Evolutionary conservation across 2,797 vertebrate species (phyloP).

Genomic region (Stomatorhinus walkeri): DNA sequence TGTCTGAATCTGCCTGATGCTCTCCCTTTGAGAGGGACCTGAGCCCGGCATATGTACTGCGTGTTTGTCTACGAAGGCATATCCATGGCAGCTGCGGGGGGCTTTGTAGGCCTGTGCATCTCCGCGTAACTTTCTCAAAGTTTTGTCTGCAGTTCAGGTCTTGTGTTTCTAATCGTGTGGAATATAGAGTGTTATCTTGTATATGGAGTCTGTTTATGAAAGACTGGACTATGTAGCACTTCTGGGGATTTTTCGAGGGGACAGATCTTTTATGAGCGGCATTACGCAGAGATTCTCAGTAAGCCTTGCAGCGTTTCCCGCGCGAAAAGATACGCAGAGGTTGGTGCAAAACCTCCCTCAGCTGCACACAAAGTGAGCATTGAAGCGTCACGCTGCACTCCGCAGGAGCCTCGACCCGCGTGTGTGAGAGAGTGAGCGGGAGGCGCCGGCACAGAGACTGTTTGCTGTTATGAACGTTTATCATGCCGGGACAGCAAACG

Average conservation of each 20-base stretch:
- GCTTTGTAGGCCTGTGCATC: background rate
- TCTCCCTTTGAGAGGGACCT: background rate
- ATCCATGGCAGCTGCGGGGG: background rate
- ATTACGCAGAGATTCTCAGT: background rate
- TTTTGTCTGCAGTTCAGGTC: background rate
- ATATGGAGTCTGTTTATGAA: background rate
- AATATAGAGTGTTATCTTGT: background rate
- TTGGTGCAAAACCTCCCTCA: background rate
- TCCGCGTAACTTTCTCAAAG: background rate
- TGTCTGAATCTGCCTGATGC: background rate
- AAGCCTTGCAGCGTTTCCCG: background rate
- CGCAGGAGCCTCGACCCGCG: background rate
- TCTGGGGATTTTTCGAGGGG: background rate
- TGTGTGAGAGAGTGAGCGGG: background rate
- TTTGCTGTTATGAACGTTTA: background rate
- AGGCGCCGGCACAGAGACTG: background rate
- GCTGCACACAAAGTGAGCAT: background rate
- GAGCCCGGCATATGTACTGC: background rate
- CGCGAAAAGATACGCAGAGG: background rate
- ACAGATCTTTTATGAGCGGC: background rate
- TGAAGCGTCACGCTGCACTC: conserved; percentile 5
- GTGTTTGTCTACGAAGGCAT: background rate
- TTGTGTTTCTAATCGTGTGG: background rate
- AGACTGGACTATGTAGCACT: background rate
- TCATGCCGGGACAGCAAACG: background rate